These are phyloP conservation scores for Mergus octosetaceus DNA, from an alignment of 2,797 vertebrate genomes.

Conservation along the genomic window DNA sequence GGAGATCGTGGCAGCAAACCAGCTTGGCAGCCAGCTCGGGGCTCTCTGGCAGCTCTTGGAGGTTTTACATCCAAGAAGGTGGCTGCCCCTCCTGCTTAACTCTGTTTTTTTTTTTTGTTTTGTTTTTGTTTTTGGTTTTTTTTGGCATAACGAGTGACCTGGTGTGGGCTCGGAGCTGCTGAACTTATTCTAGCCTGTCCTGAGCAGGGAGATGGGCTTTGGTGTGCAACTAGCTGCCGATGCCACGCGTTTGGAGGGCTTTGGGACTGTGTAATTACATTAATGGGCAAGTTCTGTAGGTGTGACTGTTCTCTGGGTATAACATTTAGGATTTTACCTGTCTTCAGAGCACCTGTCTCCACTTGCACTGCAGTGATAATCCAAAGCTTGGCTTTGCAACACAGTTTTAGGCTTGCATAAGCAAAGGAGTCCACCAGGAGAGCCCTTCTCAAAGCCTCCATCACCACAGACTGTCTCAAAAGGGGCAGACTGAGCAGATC, in stretches of 20 bases:
- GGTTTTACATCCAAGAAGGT: background rate
- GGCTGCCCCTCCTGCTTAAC: background rate
- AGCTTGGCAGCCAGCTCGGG: background rate
- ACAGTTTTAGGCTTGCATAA: background rate
- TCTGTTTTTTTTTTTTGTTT: background rate
- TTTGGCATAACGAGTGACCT: background rate
- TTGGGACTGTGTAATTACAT: background rate
- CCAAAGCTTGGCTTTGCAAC: background rate
- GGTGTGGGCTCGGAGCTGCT: background rate
- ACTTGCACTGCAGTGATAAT: accelerated
- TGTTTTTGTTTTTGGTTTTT: background rate
- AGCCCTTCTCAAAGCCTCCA: background rate
- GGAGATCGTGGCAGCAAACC: background rate
- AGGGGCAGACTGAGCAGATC: accelerated
- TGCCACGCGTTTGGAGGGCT: background rate
- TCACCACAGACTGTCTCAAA: background rate
- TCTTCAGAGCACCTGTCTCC: background rate
- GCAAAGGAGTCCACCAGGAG: background rate
- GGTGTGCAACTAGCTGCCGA: background rate
- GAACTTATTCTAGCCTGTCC: background rate
- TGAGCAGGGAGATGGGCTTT: background rate
- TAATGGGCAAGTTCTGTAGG: background rate
- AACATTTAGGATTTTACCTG: background rate
- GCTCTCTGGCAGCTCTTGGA: background rate
- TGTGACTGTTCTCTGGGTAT: background rate